phyloP scores from a whole-genome alignment of 2,797 vertebrate genomes.

The Cyclura pinguis region DNA sequence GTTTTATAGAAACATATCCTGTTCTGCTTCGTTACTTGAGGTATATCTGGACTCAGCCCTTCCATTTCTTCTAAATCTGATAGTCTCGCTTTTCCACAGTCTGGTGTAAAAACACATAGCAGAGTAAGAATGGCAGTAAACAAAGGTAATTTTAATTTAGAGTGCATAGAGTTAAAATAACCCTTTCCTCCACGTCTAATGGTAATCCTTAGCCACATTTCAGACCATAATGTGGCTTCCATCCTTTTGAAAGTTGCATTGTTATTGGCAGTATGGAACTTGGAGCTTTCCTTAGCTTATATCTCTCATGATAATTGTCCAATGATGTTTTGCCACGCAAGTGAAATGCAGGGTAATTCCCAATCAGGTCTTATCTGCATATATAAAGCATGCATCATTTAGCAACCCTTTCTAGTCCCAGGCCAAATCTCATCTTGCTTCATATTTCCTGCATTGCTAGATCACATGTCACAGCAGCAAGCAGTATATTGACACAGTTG shows the following conservation, averaged over 20 bases:
- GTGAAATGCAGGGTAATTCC: background rate
- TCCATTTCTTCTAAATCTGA: background rate
- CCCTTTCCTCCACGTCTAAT: background rate
- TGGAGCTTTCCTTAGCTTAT: background rate
- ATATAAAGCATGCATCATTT: no score
- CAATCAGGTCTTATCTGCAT: background rate
- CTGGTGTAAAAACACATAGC: background rate
- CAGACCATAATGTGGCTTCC: background rate
- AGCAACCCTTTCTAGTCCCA: background rate
- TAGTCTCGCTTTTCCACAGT: no score
- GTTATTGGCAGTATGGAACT: background rate
- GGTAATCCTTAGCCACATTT: background rate
- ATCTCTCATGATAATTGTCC: background rate
- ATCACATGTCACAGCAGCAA: background rate
- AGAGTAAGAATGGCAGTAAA: background rate
- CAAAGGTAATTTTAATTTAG: background rate
- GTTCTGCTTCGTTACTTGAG: no score
- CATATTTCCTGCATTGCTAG: background rate
- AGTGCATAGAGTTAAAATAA: background rate
- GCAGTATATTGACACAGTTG: background rate
- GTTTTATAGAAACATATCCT: no score
- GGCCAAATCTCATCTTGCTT: background rate
- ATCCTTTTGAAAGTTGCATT: background rate
- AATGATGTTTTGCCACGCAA: background rate
- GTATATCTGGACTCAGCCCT: background rate